phyloP scores from a whole-genome alignment of 2,113 vertebrate genomes.

The Psittacara wagleri region DNA sequence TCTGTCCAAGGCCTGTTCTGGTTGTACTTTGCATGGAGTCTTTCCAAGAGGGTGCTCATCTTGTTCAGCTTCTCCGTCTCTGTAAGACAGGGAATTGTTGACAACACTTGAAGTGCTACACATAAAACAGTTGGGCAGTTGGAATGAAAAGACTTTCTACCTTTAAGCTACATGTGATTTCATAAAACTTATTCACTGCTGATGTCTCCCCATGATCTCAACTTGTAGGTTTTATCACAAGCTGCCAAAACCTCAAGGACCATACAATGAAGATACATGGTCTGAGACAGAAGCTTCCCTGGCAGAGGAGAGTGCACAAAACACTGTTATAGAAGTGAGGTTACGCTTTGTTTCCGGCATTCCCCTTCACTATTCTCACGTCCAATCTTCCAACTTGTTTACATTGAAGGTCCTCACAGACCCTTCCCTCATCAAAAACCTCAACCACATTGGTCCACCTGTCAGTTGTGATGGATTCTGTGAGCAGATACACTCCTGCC shows the following conservation, averaged over 20 bases:
- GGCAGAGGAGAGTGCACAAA: neutral
- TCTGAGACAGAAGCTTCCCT: neutral
- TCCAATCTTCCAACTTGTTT: neutral
- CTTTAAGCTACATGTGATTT: neutral
- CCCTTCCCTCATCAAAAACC: neutral
- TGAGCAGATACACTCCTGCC: neutral
- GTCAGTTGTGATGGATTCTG: neutral
- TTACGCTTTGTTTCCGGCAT: neutral
- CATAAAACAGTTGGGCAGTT: neutral
- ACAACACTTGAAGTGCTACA: accelerated
- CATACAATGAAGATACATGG: neutral
- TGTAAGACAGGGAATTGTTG: neutral
- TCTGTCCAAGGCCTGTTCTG: slow-evolving; percentile 94
- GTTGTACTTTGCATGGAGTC: slow-evolving; percentile 92
- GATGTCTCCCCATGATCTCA: neutral
- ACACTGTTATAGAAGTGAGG: accelerated
- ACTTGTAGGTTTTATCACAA: neutral
- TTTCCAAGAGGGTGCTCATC: slow-evolving; percentile 89
- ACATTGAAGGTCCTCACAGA: neutral
- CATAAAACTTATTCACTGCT: too few relatives aligned
- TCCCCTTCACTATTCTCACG: neutral
- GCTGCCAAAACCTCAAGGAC: neutral
- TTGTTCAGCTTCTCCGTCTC: slow-evolving; percentile 80
- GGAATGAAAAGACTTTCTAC: neutral
- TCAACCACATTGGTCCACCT: accelerated